Evolutionary conservation across 2,888 invertebrate genomes (phyloP), one percentile per base, ranked within the genome.

Genomic region (Drosophila robusta): DNA sequence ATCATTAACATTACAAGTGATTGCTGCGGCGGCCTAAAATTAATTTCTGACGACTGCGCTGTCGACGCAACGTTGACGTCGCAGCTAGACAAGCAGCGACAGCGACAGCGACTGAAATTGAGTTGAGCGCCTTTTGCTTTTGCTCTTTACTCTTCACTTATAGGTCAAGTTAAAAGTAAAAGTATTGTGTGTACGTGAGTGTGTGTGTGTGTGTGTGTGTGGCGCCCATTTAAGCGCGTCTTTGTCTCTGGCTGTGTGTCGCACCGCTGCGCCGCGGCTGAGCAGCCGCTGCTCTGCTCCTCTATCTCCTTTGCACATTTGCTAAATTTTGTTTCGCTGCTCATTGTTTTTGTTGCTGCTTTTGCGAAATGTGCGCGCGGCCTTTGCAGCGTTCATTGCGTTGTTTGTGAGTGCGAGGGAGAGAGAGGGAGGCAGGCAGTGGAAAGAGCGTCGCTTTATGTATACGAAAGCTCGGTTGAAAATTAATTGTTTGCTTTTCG

Each of bases 111-210:
- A 44, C 34, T 26, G 41, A 29, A 67, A 46, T 51, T 52, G 45
- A 50, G 56, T 44, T 44, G 45, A 65, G 62, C 68, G 73, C 55
- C 73, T 75, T 62, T 75, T 77, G 77, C 75, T 71, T 75, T 71
- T 70, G 70, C 65, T 76, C 76, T 72, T 77, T 70, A 70, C 73
- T 75, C 61, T 75, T 61, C 66, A 72, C 78, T 82, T 85, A 87
- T 85, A 87, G 85, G 85, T 85, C 85, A 85, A 89, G 89, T 85
- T 85, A 89, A 85, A 85, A 85, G 85, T 85, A 85, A 85, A 85
- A 85, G 89, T 85, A 75, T 69, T 69, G 62, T 45, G 49, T 50
- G 24, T 32, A 26, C 22, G 29, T 55, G 54, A 62, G 42, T 34
- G 16, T 55, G 55, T 45, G 29, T 26, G 32, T 32, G 29, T 34